These are phyloP conservation scores for Clavelina lepadiformis DNA, from an alignment of 23 tunicate genomes.

Conservation along the genomic window DNA sequence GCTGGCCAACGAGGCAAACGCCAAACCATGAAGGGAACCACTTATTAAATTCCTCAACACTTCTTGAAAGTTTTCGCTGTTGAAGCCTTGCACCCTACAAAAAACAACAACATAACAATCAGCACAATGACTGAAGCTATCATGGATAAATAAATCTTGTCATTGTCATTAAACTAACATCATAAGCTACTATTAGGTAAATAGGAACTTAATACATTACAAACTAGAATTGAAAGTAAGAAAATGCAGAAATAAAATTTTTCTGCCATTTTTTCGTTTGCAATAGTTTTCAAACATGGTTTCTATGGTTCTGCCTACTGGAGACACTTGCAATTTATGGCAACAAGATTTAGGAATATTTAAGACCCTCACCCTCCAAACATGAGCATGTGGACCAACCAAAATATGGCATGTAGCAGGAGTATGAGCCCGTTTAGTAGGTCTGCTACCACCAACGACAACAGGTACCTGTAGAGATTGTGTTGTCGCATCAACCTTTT, in stretches of 20 bases:
- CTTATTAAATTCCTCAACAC: constrained; percentile 45
- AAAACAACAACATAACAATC: no score
- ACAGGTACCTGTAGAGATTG: constrained; percentile 70
- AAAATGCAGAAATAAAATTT: no score
- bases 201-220: no score
- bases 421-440: constrained; percentile 67
- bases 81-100: no score
- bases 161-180: no score
- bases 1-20: constrained; percentile 78
- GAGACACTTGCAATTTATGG: constrained; percentile 7
- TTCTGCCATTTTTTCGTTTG: no score
- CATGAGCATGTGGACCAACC: constrained; percentile 13
- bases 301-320: not conserved
- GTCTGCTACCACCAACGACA: constrained; percentile 77
- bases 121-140: no score
- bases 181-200: no score
- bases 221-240: no score
- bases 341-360: no score
- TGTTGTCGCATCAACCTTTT: constrained; percentile 59
- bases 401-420: constrained; percentile 37
- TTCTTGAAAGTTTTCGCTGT: constrained; percentile 38
- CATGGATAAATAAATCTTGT: no score
- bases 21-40: constrained; percentile 56
- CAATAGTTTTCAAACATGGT: not conserved
- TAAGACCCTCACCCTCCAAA: constrained; percentile 22